Evolutionary conservation across 2,113 vertebrate genomes (phyloP), one percentile per base, ranked within the genome.

Genomic region (Istiophorus platypterus): DNA sequence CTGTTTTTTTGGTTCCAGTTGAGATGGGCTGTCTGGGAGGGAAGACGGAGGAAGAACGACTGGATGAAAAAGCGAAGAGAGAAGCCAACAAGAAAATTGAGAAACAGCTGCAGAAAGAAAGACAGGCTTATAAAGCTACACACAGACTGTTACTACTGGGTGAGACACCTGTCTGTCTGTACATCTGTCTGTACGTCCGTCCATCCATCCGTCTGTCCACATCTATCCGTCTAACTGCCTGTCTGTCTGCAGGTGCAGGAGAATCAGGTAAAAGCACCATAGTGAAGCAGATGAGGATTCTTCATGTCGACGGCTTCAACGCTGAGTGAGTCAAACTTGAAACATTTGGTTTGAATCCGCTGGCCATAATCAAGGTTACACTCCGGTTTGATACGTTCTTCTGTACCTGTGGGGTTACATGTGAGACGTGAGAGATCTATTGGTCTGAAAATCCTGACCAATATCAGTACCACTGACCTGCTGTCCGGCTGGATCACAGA

Each of bases 191-290:
- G 5, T n/a, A n/a, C n/a, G 41, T 52, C 57, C 49, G 41, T 2
- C 1, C 62, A 14, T 10, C 29, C n/a, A 29, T 45, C 27, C 18
- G 5, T 45, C 45, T 42, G 45, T 56, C 39, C 66, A 1, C 17
- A 9, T 10, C 17, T 42, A 5, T 3, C 27, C 66, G 31, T 66
- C 31, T 37, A 2, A 4, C 42, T 41, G 41, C 11, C 29, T 67
- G 59, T 63, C 62, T 71, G 59, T 82, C 17, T 86, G 76, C 37
- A 99, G 98, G 98, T 84, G 98, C 98, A 81, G 98, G 98, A 80
- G 98, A 99, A 92, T 99, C 98, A 39, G 98, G 98, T 90, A 99
- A 99, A 94, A 99, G 98, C 93, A 99, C 98, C 13, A 99, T 99
- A 65, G 98, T 99, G 88, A 99, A 99, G 92, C 98, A 99, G 91